Evolutionary conservation across 2,797 vertebrate species (phyloP).

Genomic region (Chaenodraco wilsoni): DNA sequence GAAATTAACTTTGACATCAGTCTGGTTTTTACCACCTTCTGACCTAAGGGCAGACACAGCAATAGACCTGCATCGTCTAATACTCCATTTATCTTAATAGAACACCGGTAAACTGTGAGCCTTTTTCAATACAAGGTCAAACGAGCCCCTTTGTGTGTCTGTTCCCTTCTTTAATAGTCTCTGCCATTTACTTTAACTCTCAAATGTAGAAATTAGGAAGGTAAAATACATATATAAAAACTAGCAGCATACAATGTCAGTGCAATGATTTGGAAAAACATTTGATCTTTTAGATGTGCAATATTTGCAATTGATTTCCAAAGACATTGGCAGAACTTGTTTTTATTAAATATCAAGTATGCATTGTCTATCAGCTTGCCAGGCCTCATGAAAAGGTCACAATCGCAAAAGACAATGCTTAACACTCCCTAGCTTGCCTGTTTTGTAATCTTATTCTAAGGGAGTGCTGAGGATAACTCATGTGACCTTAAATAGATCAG

Average conservation of each 20-base stretch:
- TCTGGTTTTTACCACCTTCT: slow-evolving; percentile 26
- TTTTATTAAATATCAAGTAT: slow-evolving; percentile 4
- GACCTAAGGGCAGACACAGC: slow-evolving; percentile 25
- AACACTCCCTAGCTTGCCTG: slow-evolving; percentile 30
- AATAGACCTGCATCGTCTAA: not conserved
- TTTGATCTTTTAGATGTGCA: too few relatives aligned
- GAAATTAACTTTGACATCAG: slow-evolving; percentile 40
- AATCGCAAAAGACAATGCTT: slow-evolving; percentile 19
- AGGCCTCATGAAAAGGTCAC: slow-evolving; percentile 3
- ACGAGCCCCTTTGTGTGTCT: not conserved
- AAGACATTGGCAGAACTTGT: slow-evolving; percentile 10
- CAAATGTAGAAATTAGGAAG: not conserved
- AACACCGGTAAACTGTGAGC: not conserved
- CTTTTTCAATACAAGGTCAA: not conserved
- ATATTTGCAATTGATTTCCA: slow-evolving; percentile 20
- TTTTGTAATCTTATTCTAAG: slow-evolving; percentile 48
- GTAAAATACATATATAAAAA: not conserved
- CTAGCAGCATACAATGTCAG: not conserved
- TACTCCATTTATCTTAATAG: not conserved
- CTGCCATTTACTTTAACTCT: not conserved
- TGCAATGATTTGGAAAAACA: not conserved
- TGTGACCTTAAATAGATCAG: slow-evolving; percentile 23
- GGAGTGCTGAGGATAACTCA: slow-evolving; percentile 23
- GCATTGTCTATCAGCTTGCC: not conserved
- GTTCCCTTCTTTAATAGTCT: not conserved